Base-by-base conservation (phyloP, 2,888 invertebrate species). In the Volucella inanis region DNA sequence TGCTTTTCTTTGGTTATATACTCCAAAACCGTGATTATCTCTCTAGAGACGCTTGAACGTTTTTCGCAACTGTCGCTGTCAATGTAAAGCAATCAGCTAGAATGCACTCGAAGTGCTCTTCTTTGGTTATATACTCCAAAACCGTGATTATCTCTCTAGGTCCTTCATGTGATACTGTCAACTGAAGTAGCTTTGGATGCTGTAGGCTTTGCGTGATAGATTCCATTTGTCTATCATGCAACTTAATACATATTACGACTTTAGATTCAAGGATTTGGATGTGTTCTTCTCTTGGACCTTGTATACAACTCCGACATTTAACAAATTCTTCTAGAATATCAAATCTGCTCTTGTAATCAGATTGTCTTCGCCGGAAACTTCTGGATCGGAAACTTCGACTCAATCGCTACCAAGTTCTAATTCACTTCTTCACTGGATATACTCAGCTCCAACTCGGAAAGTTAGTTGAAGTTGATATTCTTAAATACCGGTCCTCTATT, bases 1-100 rank as follows among this genome's bases (percentile, higher is more conserved):
- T 98, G 93, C 91, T 99, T 98, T 0, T 98, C 98, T 1, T 98
- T 98, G 83, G 96, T 96, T 87, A 98, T 96, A 89, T 96, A 96
- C 93, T 99, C 98, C 93, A 96, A 96, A 49, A 98, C 95, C 93
- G 98, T 95, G 78, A 97, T 94, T 89, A 96, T 96, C 90, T 96
- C 96, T 87, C 95, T 94, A 41, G 94, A n/a, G n/a, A n/a, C n/a
- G n/a, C n/a, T n/a, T n/a, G n/a, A n/a, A n/a, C n/a, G n/a, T n/a
- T n/a, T n/a, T n/a, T n/a, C n/a, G n/a, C n/a, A n/a, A n/a, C n/a
- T n/a, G n/a, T n/a, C n/a, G n/a, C 99, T 0, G 99, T 98, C 72
- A 98, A 93, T 11, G 97, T 96, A 91, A 98, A 98, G 89, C 97
- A 97, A 89, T 98, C 98, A 11, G 97, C 97, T 0, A 97, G 97